Percentiles rank a stretch among this genome's conserved stretches.
phyloP scores from a whole-genome alignment of 1,140 invertebrate species.

The Caenorhabditis latens region DNA sequence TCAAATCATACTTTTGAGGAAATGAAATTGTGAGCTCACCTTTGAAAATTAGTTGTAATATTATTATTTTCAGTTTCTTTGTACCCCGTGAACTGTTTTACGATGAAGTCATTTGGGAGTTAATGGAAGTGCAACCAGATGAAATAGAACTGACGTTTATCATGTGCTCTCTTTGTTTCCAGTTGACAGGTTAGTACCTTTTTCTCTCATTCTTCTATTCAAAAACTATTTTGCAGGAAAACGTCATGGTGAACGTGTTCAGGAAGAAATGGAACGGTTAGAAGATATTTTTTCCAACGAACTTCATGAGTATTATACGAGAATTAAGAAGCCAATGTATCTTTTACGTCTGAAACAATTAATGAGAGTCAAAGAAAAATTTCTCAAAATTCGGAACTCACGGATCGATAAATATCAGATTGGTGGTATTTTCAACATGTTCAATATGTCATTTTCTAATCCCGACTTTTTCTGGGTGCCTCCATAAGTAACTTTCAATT shows the following conservation, averaged over 20 bases:
- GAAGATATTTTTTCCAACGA: slow-evolving; percentile 20
- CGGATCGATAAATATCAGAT: background rate
- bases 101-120: background rate
- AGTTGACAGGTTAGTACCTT: background rate
- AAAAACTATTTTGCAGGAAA: background rate
- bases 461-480: background rate
- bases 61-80: background rate
- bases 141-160: background rate
- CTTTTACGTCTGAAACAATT: slow-evolving; percentile 4
- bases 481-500: background rate
- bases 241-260: background rate
- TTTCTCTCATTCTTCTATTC: background rate
- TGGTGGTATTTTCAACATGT: background rate
- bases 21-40: background rate
- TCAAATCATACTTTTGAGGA: slow-evolving; percentile 10
- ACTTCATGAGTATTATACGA: slow-evolving; percentile 20
- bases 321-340: background rate
- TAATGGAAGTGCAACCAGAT: slow-evolving; percentile 3
- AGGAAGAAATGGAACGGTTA: background rate
- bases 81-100: background rate
- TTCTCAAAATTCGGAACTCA: background rate
- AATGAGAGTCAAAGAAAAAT: slow-evolving; percentile 15
- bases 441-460: background rate
- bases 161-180: background rate
- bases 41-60: background rate